Conservation (phyloP, 92 coral and sea anemone species). For the Heteractis magnifica region DNA sequence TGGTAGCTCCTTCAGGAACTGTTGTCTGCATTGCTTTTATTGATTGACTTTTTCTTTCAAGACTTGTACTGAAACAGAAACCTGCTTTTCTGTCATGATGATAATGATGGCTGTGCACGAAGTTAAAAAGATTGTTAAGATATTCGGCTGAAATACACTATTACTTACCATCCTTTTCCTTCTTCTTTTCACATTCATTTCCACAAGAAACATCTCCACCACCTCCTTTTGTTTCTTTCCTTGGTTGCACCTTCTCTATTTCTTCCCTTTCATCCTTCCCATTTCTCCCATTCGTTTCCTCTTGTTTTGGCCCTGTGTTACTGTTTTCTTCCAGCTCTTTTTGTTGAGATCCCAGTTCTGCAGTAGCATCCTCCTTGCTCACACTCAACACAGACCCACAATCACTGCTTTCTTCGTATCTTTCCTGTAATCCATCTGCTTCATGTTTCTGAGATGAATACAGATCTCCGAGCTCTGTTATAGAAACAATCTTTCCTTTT, state of each 20-base stretch:
- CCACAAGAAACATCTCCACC: neutral
- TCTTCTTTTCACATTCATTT: neutral
- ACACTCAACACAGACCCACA: neutral
- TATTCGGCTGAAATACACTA: neutral
- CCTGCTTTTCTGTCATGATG: neutral
- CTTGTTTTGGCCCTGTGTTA: neutral
- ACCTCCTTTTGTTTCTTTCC: neutral
- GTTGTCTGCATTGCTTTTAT: neutral
- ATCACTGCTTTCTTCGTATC: neutral
- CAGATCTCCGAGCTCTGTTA: no score
- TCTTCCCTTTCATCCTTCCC: slow-evolving; percentile 2
- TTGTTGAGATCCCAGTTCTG: neutral
- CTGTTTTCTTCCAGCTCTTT: neutral
- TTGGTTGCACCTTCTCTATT: neutral
- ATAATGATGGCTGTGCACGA: no score
- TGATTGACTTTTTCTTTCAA: neutral
- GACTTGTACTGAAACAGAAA: neutral
- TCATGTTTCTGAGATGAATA: no score
- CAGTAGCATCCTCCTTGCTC: neutral
- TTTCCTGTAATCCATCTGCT: no score
- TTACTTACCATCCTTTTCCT: neutral
- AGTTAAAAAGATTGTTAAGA: neutral
- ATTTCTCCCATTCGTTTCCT: neutral
- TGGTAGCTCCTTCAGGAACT: neutral
- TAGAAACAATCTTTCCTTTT: no score